phyloP scores from a whole-genome alignment of 2,888 invertebrate species.

The Tenthredo notha region DNA sequence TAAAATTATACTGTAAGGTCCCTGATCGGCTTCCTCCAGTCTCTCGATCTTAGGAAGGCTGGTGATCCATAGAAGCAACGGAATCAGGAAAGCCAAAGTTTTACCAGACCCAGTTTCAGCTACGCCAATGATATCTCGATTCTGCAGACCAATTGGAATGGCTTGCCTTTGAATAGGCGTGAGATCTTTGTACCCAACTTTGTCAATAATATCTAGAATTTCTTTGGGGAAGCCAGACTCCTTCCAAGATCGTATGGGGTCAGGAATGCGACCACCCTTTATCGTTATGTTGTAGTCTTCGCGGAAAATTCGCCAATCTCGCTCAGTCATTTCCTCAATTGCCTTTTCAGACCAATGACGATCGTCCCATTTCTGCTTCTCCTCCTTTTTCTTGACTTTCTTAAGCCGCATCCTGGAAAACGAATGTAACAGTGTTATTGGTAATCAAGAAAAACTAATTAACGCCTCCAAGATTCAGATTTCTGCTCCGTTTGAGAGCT shows the following conservation, averaged over 20 bases:
- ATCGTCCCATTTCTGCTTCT: slow-evolving; percentile 99
- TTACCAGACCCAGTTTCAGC: slow-evolving; percentile 99
- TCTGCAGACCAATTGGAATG: slow-evolving; percentile 97
- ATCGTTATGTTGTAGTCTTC: slow-evolving; percentile 99
- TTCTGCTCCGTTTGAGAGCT: not conserved
- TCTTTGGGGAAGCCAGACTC: slow-evolving; percentile 95
- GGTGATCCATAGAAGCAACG: slow-evolving; percentile 98
- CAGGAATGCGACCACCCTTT: slow-evolving; percentile 98
- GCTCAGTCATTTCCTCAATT: slow-evolving; percentile 96
- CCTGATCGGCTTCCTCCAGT: slow-evolving; percentile 94
- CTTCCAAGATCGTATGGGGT: slow-evolving; percentile 96
- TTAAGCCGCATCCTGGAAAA: slow-evolving; percentile 86
- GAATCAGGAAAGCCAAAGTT: slow-evolving; percentile 98
- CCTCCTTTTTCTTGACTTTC: slow-evolving; percentile 96
- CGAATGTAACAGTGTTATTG: not conserved
- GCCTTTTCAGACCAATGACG: slow-evolving; percentile 99
- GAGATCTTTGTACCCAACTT: slow-evolving; percentile 98
- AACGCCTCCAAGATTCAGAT: not conserved
- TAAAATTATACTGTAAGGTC: slow-evolving; percentile 99
- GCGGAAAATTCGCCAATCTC: slow-evolving; percentile 99
- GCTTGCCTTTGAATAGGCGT: slow-evolving; percentile 99
- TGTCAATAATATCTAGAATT: slow-evolving; percentile 95
- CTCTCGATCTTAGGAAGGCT: slow-evolving; percentile 97
- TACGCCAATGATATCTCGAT: slow-evolving; percentile 98
- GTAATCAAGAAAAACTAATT: not conserved